These are phyloP conservation scores for Falco naumanni DNA, from an alignment of 2,797 vertebrate genomes.

Conservation along the genomic window DNA sequence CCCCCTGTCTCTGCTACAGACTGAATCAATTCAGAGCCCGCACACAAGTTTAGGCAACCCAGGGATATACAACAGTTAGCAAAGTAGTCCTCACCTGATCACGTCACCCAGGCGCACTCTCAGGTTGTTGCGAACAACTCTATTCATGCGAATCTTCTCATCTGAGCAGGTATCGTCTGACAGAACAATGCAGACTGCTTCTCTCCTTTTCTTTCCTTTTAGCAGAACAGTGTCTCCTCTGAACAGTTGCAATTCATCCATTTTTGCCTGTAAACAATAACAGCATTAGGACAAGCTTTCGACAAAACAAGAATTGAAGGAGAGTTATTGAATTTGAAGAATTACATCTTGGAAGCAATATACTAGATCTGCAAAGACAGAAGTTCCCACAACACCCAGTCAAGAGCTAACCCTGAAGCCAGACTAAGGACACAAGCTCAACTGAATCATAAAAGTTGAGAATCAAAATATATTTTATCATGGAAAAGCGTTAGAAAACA, in stretches of 20 bases:
- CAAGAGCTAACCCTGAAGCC: background rate
- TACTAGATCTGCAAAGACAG: background rate
- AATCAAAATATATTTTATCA: background rate
- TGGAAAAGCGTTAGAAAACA: background rate
- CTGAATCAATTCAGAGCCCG: background rate
- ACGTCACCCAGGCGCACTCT: conserved; percentile 95
- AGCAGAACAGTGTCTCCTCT: conserved; percentile 96
- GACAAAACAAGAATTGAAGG: background rate
- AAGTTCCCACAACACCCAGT: background rate
- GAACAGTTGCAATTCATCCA: conserved; percentile 97
- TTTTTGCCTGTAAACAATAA: conserved; percentile 85
- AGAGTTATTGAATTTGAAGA: background rate
- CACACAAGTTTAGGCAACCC: background rate
- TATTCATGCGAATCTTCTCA: conserved; percentile 98
- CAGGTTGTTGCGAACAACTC: conserved; percentile 97
- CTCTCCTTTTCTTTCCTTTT: conserved; percentile 96
- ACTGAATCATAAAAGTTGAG: background rate
- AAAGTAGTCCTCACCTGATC: conserved; percentile 84
- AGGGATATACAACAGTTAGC: background rate
- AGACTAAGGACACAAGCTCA: background rate
- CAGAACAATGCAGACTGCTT: conserved; percentile 95
- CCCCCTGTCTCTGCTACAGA: background rate
- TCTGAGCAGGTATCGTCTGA: conserved; percentile 97
- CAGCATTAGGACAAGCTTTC: background rate
- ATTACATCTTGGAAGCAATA: background rate